phyloP scores from a whole-genome alignment of 2,888 invertebrate genomes.

The Apoderus coryli region DNA sequence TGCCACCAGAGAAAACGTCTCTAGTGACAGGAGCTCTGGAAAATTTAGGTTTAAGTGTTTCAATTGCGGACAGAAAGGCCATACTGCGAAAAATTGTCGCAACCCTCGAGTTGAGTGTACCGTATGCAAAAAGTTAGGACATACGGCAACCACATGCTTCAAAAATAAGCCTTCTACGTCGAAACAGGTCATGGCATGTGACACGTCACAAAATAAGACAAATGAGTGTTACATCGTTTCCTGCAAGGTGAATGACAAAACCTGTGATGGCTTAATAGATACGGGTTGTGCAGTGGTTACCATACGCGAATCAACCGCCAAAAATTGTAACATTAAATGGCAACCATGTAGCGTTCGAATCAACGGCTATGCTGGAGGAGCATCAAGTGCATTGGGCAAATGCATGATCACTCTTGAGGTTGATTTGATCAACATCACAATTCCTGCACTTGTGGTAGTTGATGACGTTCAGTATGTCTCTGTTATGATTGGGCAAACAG shows the following conservation, averaged over 20 bases:
- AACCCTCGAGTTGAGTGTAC: conserved; percentile 6
- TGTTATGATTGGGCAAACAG: conserved; percentile 6
- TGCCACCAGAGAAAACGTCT: too few species aligned
- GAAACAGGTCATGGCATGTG: conserved; percentile 3
- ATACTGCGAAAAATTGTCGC: conserved; percentile 2
- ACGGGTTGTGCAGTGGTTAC: conserved; percentile 3
- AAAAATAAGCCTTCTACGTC: not conserved
- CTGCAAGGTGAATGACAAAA: conserved; percentile 4
- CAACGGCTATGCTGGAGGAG: too few species aligned
- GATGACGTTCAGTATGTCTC: conserved; percentile 7
- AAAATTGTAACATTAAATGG: not conserved
- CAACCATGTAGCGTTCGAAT: not conserved
- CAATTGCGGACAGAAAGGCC: conserved; percentile 5
- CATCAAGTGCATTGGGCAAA: too few species aligned
- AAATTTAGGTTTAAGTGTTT: conserved; percentile 5
- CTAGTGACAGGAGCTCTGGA: not conserved
- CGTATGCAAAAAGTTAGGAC: conserved; percentile 5
- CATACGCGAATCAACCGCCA: not conserved
- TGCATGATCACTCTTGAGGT: too few species aligned
- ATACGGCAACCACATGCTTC: conserved; percentile 4
- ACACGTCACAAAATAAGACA: conserved; percentile 2
- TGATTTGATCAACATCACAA: conserved; percentile 10
- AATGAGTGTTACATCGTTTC: not conserved
- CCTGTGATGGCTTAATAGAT: conserved; percentile 1
- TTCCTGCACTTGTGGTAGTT: conserved; percentile 14